Evolutionary conservation across 2,888 invertebrate genomes (phyloP).

Genomic region (Barypeithes pellucidus): DNA sequence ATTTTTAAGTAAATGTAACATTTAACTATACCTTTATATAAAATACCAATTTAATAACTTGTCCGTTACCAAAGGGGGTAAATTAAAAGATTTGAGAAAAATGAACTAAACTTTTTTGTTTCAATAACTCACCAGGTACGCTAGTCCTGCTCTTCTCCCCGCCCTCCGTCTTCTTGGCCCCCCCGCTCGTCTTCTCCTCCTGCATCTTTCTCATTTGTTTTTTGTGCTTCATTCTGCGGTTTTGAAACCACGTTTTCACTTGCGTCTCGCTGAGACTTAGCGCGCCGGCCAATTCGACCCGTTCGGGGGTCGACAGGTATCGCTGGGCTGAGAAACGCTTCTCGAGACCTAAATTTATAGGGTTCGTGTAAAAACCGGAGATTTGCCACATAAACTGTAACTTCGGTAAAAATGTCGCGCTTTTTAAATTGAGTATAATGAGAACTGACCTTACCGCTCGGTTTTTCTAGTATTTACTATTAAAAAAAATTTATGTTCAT

Average conservation of each 20-base stretch:
- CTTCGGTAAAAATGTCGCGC: too few relatives aligned
- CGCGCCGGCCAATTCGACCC: constrained; percentile 94
- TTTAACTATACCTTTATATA: too few relatives aligned
- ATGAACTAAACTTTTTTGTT: not conserved
- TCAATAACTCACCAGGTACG: constrained; percentile 23
- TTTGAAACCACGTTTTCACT: constrained; percentile 98
- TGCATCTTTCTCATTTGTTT: constrained; percentile 87
- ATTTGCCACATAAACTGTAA: too few relatives aligned
- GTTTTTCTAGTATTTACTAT: too few relatives aligned
- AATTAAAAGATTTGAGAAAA: too few relatives aligned
- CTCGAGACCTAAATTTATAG: constrained; percentile 80
- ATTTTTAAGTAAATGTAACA: too few relatives aligned
- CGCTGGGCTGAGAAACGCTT: constrained; percentile 96
- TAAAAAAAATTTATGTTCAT: too few relatives aligned
- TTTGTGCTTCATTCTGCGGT: constrained; percentile 97
- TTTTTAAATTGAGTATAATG: too few relatives aligned
- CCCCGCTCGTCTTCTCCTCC: constrained; percentile 67
- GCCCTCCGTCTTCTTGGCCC: constrained; percentile 48
- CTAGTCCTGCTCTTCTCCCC: constrained; percentile 35
- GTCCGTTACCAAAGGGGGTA: too few relatives aligned
- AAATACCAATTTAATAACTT: too few relatives aligned
- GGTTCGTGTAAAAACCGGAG: too few relatives aligned
- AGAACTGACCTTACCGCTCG: too few relatives aligned
- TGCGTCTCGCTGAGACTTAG: constrained; percentile 95
- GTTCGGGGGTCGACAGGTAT: constrained; percentile 95